A percentile compares a stretch with the other conserved stretches of the same genome.
Conservation (phyloP, 2,113 vertebrate genomes). For the Cyprinus carpio region DNA sequence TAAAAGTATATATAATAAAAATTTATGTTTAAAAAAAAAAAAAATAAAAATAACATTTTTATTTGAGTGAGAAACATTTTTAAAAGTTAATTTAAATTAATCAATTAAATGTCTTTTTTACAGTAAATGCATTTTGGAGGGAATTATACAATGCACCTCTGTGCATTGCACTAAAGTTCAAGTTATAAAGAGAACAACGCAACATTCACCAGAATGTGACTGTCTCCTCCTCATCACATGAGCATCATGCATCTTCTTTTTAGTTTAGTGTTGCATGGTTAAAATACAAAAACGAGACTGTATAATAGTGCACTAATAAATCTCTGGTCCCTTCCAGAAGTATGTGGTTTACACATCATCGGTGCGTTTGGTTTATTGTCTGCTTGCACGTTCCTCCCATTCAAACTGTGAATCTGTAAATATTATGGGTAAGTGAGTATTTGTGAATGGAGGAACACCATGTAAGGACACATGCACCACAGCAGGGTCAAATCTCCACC, state of each 20-base stretch:
- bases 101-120: neutral
- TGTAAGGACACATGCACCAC: slow-evolving; percentile 37
- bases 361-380: slow-evolving; percentile 3
- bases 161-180: neutral
- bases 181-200: neutral
- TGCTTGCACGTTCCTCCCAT: neutral
- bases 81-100: no score
- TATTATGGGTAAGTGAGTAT: slow-evolving; percentile 11
- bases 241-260: neutral
- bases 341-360: slow-evolving; percentile 5
- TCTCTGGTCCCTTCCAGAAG: neutral
- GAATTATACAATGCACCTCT: neutral
- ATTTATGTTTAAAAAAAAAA: no score
- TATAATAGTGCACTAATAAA: neutral
- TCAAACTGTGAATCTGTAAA: slow-evolving; percentile 33
- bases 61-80: no score
- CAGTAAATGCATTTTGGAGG: neutral
- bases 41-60: no score
- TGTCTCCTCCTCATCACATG: neutral
- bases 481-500: neutral
- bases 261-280: neutral
- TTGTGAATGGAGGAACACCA: neutral
- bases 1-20: neutral
- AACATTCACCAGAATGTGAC: neutral
- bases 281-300: neutral